A percentile compares a stretch with the other conserved stretches of the same genome.
Evolutionary conservation across 2,113 vertebrate species (phyloP).

Genomic region (Ancistrus triradiatus): DNA sequence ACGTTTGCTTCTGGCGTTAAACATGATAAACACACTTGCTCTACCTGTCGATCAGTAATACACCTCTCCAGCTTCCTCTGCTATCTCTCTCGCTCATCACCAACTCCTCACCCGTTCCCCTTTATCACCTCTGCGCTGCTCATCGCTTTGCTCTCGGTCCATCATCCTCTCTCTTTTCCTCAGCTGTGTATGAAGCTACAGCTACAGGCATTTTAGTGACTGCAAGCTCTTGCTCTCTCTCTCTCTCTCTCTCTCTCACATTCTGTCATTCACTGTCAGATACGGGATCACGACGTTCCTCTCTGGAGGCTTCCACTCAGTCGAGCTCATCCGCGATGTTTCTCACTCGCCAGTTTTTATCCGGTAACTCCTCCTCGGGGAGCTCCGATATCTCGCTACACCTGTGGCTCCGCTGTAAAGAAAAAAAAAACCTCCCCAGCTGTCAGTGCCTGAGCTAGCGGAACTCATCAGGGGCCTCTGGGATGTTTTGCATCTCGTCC

Average conservation of each 20-base stretch:
- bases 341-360: constrained; percentile 12
- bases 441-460: constrained; percentile 6
- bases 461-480: background rate
- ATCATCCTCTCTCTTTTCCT: background rate
- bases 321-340: constrained; percentile 3
- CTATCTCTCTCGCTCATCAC: too few species aligned
- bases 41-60: too few species aligned
- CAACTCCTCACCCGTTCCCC: too few species aligned
- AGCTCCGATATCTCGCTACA: background rate
- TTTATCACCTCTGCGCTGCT: too few species aligned
- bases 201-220: too few species aligned
- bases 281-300: background rate
- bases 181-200: too few species aligned
- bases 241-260: background rate
- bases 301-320: constrained; percentile 8
- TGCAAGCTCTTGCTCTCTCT: background rate
- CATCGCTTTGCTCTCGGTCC: background rate
- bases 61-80: too few species aligned
- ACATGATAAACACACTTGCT: too few species aligned
- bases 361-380: constrained; percentile 9
- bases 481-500: background rate
- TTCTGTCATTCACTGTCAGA: constrained; percentile 4
- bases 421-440: background rate
- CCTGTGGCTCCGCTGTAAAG: constrained; percentile 3
- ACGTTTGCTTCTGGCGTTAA: too few species aligned